Conservation (phyloP, 2,888 invertebrate species). For the Chamaedrilus cognettii region DNA sequence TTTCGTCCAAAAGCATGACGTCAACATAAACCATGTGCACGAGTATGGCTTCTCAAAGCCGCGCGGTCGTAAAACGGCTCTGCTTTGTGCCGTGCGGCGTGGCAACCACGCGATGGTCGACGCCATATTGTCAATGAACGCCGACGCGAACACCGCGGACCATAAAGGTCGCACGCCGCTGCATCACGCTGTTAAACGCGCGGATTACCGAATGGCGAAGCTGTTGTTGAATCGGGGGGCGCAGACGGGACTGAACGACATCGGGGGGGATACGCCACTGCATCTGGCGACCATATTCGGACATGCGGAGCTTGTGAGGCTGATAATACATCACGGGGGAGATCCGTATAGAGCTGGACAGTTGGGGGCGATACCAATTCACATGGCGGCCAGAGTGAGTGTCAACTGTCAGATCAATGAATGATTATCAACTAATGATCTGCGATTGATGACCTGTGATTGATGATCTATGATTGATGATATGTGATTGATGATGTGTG, state of each 20-base stretch:
- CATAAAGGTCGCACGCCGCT: constrained; percentile 39
- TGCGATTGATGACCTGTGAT: constrained; percentile 13
- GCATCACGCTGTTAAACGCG: constrained; percentile 37
- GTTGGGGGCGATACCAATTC: constrained; percentile 39
- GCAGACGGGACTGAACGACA: constrained; percentile 32
- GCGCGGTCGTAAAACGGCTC: constrained; percentile 30
- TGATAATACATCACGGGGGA: constrained; percentile 35
- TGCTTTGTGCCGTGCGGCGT: constrained; percentile 33
- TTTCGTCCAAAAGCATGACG: constrained; percentile 31
- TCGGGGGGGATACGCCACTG: constrained; percentile 35
- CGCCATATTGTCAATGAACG: constrained; percentile 34
- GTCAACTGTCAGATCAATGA: too few relatives aligned
- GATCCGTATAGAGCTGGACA: constrained; percentile 39
- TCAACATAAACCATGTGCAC: constrained; percentile 37
- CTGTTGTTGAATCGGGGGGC: constrained; percentile 37
- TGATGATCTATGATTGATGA: too few relatives aligned
- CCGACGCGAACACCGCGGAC: constrained; percentile 32
- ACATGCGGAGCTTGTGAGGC: constrained; percentile 37
- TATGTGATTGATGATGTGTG: too few relatives aligned
- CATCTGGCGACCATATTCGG: constrained; percentile 40
- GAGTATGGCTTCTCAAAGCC: constrained; percentile 27
- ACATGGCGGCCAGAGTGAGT: constrained; percentile 36
- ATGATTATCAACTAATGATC: constrained; percentile 35
- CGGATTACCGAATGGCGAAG: constrained; percentile 39
- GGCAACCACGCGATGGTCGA: constrained; percentile 38